Evolutionary conservation across 2,113 vertebrate genomes (phyloP).

Genomic region (Rhizomys pruinosus): DNA sequence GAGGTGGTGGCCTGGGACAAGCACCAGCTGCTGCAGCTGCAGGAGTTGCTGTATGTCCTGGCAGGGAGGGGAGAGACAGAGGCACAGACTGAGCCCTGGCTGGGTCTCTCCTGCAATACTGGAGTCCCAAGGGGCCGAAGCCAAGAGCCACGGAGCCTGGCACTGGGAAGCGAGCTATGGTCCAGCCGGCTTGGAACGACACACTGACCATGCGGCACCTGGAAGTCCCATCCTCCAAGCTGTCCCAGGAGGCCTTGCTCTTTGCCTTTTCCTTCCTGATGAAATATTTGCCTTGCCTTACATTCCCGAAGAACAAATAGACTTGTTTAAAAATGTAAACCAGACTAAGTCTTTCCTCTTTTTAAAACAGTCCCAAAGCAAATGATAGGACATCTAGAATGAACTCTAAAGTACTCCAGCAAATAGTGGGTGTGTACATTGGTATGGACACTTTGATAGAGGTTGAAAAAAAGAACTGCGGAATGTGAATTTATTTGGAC

Average conservation of each 20-base stretch:
- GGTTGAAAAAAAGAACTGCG: not conserved
- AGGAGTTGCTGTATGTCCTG: constrained; percentile 95
- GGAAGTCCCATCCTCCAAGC: not conserved
- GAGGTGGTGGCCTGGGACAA: constrained; percentile 92
- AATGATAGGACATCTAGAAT: not conserved
- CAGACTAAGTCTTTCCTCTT: constrained; percentile 48
- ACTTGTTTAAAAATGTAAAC: constrained; percentile 67
- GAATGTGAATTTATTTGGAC: not conserved
- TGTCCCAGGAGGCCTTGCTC: not conserved
- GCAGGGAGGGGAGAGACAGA: not conserved
- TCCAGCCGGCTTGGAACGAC: rapidly evolving
- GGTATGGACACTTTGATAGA: not conserved
- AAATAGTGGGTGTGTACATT: not conserved
- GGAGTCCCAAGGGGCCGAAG: not conserved
- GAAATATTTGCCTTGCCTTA: constrained; percentile 61
- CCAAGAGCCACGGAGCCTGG: not conserved
- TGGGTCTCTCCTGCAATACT: not conserved
- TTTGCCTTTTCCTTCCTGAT: constrained; percentile 48
- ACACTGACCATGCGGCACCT: not conserved
- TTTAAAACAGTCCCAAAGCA: constrained; percentile 55
- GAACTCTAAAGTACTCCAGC: constrained; percentile 47
- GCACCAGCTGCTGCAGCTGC: constrained; percentile 94
- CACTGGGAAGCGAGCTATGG: rapidly evolving
- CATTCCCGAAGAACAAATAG: constrained; percentile 61
- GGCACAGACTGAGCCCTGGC: constrained; percentile 27